Percentiles rank a stretch among this genome's conserved stretches.
Conservation (phyloP, 2,113 vertebrate species). For the Albula goreensis region DNA sequence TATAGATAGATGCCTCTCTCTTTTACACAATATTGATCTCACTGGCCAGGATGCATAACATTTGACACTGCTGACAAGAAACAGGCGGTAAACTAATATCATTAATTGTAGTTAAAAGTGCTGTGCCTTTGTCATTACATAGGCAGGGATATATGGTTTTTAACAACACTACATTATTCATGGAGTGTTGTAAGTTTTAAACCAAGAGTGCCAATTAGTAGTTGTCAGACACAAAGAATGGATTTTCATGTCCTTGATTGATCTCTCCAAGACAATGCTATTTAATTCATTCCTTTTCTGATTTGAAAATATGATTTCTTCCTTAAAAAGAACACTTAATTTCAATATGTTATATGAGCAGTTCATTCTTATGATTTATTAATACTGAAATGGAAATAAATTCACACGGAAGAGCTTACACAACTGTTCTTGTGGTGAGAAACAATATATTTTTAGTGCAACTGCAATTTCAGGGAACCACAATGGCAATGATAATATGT, state of each 20-base stretch:
- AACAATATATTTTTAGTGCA: too few species aligned
- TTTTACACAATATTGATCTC: conserved; percentile 38
- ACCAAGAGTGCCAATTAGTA: neutral
- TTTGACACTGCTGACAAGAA: conserved; percentile 33
- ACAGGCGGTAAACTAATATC: conserved; percentile 21
- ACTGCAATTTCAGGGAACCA: too few species aligned
- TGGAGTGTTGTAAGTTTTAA: neutral
- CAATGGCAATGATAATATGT: too few species aligned
- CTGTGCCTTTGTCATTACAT: neutral
- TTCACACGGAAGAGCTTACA: too few species aligned
- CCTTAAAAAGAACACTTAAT: too few species aligned
- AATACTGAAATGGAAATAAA: too few species aligned
- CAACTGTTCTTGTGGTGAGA: too few species aligned
- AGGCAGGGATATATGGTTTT: neutral
- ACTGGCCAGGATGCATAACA: conserved; percentile 32
- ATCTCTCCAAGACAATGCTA: neutral
- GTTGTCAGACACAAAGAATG: neutral
- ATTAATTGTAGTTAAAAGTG: conserved; percentile 17
- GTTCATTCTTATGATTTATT: too few species aligned
- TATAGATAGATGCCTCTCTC: conserved; percentile 34
- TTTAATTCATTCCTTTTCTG: neutral
- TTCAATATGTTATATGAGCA: too few species aligned
- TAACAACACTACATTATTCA: neutral
- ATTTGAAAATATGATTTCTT: neutral
- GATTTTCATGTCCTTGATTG: neutral